Evolutionary conservation across 1,140 invertebrate genomes (phyloP).

Genomic region (Nasonia vitripennis): DNA sequence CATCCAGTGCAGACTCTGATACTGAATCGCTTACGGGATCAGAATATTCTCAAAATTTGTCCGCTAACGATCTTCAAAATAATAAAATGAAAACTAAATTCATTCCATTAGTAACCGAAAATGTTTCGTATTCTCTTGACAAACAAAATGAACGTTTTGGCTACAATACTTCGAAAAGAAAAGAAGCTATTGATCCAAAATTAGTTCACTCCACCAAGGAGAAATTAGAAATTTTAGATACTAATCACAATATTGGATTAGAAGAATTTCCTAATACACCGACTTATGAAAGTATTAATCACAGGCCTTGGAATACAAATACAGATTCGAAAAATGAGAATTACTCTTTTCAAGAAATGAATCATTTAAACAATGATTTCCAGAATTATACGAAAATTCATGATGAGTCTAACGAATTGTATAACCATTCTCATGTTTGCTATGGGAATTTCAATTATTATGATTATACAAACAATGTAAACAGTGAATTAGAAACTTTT

Average conservation of each 20-base stretch:
- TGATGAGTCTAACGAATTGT: neutral
- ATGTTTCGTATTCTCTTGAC: constrained; percentile 7
- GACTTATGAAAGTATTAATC: neutral
- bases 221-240: neutral
- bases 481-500: constrained; percentile 60
- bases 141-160: neutral
- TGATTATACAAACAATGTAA: constrained; percentile 23
- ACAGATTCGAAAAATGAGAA: neutral
- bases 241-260: neutral
- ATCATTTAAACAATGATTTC: neutral
- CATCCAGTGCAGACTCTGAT: neutral
- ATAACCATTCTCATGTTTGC: constrained; percentile 21
- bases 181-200: constrained; percentile 22
- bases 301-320: neutral
- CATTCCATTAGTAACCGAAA: constrained; percentile 32
- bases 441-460: constrained; percentile 40
- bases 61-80: neutral
- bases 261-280: neutral
- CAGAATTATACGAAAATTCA: no score
- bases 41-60: neutral
- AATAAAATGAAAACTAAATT: constrained; percentile 20
- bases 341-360: neutral
- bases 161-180: neutral
- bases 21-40: neutral
- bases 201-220: neutral